Percentiles rank a stretch among this genome's conserved stretches.
These are phyloP conservation scores for Drosophila atripex DNA, from an alignment of 2,888 invertebrate species.

Conservation along the genomic window DNA sequence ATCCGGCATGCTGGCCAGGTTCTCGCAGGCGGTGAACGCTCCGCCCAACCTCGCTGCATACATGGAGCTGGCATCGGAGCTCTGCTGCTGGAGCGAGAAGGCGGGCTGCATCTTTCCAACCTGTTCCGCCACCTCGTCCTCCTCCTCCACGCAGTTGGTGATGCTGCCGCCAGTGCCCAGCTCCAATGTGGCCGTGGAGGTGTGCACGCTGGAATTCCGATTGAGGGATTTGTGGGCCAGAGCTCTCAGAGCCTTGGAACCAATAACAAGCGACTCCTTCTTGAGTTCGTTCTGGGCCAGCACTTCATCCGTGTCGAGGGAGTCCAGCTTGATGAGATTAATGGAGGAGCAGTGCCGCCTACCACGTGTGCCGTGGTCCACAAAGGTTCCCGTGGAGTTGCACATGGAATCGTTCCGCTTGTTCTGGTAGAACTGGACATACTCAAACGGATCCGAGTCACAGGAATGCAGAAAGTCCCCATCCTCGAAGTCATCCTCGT, in stretches of 20 bases:
- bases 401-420: constrained; percentile 75
- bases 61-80: constrained; percentile 86
- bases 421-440: constrained; percentile 87
- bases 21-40: constrained; percentile 88
- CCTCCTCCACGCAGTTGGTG: constrained; percentile 62
- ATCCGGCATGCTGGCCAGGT: constrained; percentile 84
- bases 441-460: constrained; percentile 87
- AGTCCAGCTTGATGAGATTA: constrained; percentile 80
- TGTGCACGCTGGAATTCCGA: constrained; percentile 83
- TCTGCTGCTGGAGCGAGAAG: constrained; percentile 83
- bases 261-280: constrained; percentile 82
- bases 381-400: constrained; percentile 84
- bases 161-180: constrained; percentile 66
- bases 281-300: constrained; percentile 57
- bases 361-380: constrained; percentile 83
- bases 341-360: constrained; percentile 78
- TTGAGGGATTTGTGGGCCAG: constrained; percentile 78
- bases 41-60: constrained; percentile 85
- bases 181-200: constrained; percentile 85
- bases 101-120: not conserved
- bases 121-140: constrained; percentile 44
- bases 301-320: constrained; percentile 55
- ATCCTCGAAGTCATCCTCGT: constrained; percentile 80
- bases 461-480: constrained; percentile 81
- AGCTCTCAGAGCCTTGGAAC: constrained; percentile 81